phyloP scores from a whole-genome alignment of 2,797 vertebrate genomes.

The Notoglanidium macrostoma region DNA sequence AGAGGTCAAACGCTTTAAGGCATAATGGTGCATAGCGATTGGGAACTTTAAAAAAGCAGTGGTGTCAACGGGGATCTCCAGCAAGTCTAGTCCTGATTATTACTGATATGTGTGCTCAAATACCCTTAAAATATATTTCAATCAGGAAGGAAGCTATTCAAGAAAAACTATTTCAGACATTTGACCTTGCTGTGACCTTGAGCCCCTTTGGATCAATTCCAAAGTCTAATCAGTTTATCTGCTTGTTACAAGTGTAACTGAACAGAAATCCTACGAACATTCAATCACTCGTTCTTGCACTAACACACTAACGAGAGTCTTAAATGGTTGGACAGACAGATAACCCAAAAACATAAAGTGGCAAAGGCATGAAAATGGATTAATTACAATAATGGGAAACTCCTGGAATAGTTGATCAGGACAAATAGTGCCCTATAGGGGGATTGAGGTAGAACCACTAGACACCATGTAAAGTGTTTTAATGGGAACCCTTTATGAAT shows the following conservation, averaged over 20 bases:
- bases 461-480: not conserved
- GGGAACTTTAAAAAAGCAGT: not conserved
- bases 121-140: not conserved
- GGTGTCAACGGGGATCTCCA: not conserved
- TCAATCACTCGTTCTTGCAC: not conserved
- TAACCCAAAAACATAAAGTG: not conserved
- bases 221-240: not conserved
- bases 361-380: too few relatives aligned
- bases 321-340: too few relatives aligned
- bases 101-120: not conserved
- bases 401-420: not conserved
- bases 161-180: not conserved
- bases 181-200: not conserved
- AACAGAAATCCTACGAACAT: not conserved
- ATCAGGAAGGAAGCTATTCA: not conserved
- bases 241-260: not conserved
- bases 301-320: not conserved
- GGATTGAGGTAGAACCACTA: not conserved
- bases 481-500: not conserved
- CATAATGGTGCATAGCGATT: not conserved
- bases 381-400: not conserved
- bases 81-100: not conserved
- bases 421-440: not conserved
- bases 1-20: not conserved
- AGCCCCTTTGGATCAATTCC: not conserved